phyloP scores from a whole-genome alignment of 2,113 vertebrate species.

The Apeltes quadracus region DNA sequence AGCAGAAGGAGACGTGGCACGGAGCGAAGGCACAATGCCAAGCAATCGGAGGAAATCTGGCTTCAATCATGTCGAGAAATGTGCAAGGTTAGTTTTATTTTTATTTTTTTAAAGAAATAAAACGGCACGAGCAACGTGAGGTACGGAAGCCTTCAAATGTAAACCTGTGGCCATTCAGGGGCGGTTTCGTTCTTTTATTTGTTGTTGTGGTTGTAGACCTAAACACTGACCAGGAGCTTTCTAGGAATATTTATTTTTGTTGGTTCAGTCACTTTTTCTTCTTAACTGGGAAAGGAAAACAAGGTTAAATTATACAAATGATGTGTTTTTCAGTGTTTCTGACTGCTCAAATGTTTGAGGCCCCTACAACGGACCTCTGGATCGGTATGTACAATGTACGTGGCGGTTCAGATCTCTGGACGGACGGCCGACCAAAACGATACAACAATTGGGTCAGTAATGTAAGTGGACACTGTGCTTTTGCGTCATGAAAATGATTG shows the following conservation, averaged over 20 bases:
- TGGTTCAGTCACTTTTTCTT: background rate
- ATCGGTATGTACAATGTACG: constrained; percentile 83
- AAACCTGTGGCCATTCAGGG: background rate
- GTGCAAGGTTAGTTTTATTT: constrained; percentile 82
- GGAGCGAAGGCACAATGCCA: constrained; percentile 82
- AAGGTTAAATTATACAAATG: background rate
- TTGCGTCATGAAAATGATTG: background rate
- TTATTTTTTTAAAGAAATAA: background rate
- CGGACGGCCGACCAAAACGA: constrained; percentile 78
- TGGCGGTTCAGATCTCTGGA: constrained; percentile 83
- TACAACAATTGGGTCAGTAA: constrained; percentile 80
- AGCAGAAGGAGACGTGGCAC: constrained; percentile 78
- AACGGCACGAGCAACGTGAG: background rate
- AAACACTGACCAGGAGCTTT: background rate
- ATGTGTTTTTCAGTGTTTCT: constrained; percentile 70
- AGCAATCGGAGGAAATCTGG: constrained; percentile 82
- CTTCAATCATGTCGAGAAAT: constrained; percentile 76
- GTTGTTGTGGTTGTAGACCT: background rate
- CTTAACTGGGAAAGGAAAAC: background rate
- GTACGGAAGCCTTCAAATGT: background rate
- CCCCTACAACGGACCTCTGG: constrained; percentile 78
- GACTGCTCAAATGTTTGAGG: constrained; percentile 70
- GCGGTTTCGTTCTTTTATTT: background rate
- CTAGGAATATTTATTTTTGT: background rate
- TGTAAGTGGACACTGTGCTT: background rate